These are phyloP conservation scores for Arge pagana DNA, from an alignment of 2,888 invertebrate species.

Conservation along the genomic window DNA sequence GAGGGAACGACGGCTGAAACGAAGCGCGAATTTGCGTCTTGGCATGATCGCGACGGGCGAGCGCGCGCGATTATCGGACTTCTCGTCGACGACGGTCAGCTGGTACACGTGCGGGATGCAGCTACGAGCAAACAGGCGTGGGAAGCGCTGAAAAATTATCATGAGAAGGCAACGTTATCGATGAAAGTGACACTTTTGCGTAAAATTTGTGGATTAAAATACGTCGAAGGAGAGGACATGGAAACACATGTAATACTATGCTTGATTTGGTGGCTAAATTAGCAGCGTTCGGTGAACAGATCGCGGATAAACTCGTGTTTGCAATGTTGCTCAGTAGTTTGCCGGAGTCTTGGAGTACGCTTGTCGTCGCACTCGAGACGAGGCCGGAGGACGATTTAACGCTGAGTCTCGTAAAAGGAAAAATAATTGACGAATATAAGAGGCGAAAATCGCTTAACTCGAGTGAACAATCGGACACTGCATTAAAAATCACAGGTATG, in stretches of 20 bases:
- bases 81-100: slow-evolving; percentile 20
- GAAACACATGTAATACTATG: slow-evolving; percentile 18
- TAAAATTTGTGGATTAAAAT: slow-evolving; percentile 13
- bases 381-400: slow-evolving; percentile 14
- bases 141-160: slow-evolving; percentile 22
- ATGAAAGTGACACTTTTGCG: slow-evolving; percentile 18
- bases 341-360: slow-evolving; percentile 20
- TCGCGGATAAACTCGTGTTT: slow-evolving; percentile 14
- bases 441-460: slow-evolving; percentile 4
- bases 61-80: slow-evolving; percentile 23
- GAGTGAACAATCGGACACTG: not conserved
- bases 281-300: slow-evolving; percentile 16
- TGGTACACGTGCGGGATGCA: slow-evolving; percentile 14
- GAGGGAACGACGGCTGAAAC: not conserved
- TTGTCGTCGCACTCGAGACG: slow-evolving; percentile 20
- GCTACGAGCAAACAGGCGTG: slow-evolving; percentile 20
- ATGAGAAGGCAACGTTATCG: slow-evolving; percentile 21
- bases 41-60: slow-evolving; percentile 20
- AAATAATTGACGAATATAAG: slow-evolving; percentile 25
- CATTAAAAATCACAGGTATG: not conserved
- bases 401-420: slow-evolving; percentile 5
- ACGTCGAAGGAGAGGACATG: slow-evolving; percentile 14
- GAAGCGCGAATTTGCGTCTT: too few species aligned
- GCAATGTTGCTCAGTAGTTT: slow-evolving; percentile 23
- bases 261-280: slow-evolving; percentile 5